phyloP scores from a whole-genome alignment of 2,113 vertebrate genomes.

The Irena cyanogastra region DNA sequence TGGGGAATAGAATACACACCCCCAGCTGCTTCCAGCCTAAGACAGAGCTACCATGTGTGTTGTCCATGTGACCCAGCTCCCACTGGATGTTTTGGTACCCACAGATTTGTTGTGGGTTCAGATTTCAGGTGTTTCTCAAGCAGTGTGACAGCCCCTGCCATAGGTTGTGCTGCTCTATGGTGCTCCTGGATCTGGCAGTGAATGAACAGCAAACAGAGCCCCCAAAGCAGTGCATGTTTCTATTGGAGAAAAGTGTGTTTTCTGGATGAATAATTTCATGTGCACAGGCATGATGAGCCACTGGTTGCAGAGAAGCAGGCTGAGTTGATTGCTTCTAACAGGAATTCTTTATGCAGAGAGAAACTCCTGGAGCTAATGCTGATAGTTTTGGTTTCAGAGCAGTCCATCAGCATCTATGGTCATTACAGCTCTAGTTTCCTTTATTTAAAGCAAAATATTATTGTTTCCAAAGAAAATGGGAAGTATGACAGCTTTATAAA shows the following conservation, averaged over 20 bases:
- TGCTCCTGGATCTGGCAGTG: background rate
- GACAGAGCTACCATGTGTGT: background rate
- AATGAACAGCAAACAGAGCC: background rate
- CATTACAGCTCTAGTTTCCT: background rate
- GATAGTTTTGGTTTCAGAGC: background rate
- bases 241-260: background rate
- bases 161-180: background rate
- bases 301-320: background rate
- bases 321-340: constrained; percentile 16
- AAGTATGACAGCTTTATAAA: background rate
- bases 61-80: background rate
- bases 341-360: background rate
- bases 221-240: background rate
- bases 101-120: background rate
- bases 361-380: background rate
- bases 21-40: fast-evolving
- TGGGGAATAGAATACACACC: background rate
- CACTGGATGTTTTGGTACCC: background rate
- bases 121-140: background rate
- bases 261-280: background rate
- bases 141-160: fast-evolving
- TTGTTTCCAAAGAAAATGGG: background rate
- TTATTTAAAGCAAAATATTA: background rate
- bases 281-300: background rate
- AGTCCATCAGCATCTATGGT: background rate